phyloP scores from a whole-genome alignment of 2,797 vertebrate genomes.

The Brotula barbata region DNA sequence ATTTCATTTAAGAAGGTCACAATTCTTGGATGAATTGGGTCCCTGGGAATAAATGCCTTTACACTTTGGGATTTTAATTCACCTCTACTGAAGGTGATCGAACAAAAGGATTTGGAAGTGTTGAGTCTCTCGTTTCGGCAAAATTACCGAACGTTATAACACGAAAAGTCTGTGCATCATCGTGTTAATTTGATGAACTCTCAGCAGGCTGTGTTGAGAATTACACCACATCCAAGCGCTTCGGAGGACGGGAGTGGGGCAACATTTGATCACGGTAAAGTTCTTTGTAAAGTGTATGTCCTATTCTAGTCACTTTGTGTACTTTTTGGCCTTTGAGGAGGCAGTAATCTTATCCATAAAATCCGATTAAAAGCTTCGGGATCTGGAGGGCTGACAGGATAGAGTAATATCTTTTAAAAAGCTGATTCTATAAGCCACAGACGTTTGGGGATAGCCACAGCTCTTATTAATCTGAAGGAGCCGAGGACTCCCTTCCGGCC shows the following conservation, averaged over 20 bases:
- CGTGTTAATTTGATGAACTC: constrained; percentile 2
- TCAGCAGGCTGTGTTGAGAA: constrained; percentile 8
- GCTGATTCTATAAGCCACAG: constrained; percentile 49
- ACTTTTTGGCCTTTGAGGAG: constrained; percentile 36
- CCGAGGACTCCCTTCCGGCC: constrained; percentile 27
- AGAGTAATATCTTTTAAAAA: constrained; percentile 56
- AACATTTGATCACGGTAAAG: constrained; percentile 39
- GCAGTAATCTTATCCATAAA: constrained; percentile 60
- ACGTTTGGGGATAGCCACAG: constrained; percentile 29
- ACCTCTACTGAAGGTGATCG: constrained; percentile 10
- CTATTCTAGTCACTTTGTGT: constrained; percentile 26
- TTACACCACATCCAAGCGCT: too few relatives aligned
- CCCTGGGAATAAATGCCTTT: constrained; percentile 42
- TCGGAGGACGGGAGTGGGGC: too few relatives aligned
- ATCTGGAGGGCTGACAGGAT: constrained; percentile 55
- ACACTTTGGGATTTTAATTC: constrained; percentile 33
- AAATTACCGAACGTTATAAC: constrained; percentile 3
- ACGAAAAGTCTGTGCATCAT: too few relatives aligned
- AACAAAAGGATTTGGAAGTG: constrained; percentile 10
- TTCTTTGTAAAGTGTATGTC: constrained; percentile 44
- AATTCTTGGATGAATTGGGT: constrained; percentile 27
- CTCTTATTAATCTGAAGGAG: constrained; percentile 32
- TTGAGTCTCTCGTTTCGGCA: constrained; percentile 5
- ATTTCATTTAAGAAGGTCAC: constrained; percentile 57
- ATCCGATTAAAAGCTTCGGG: constrained; percentile 67